phyloP scores from a whole-genome alignment of 2,888 invertebrate genomes.

The Parasteatoda lunata region DNA sequence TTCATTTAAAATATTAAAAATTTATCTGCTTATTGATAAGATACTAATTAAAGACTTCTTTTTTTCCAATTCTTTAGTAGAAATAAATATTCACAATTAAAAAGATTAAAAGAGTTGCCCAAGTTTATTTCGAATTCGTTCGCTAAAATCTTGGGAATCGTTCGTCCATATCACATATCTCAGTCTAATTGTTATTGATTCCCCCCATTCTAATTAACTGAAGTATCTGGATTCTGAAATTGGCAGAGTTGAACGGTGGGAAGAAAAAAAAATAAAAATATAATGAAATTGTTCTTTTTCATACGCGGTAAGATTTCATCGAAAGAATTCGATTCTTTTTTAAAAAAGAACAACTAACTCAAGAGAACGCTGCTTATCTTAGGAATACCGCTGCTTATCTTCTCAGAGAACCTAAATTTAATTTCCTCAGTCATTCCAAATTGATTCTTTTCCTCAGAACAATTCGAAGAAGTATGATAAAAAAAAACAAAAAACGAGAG shows the following conservation, averaged over 20 bases:
- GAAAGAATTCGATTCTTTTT: neutral
- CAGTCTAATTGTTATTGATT: constrained; percentile 16
- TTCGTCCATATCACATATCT: neutral
- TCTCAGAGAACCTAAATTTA: constrained; percentile 28
- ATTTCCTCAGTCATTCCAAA: constrained; percentile 25
- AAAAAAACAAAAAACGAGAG: constrained; percentile 4
- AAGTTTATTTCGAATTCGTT: too few species aligned
- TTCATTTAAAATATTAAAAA: neutral
- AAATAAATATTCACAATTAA: neutral
- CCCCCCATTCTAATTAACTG: constrained; percentile 26
- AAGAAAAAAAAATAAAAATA: neutral
- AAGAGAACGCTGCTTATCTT: too few species aligned
- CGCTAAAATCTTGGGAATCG: neutral
- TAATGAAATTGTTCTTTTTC: neutral
- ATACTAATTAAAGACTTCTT: neutral
- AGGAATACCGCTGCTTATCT: neutral
- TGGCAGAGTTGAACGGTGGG: neutral
- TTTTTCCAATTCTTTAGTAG: neutral
- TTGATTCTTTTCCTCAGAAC: constrained; percentile 21
- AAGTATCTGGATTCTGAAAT: constrained; percentile 7
- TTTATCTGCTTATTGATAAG: neutral
- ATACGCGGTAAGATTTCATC: neutral
- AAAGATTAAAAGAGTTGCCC: neutral
- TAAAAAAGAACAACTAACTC: neutral
- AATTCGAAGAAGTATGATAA: neutral